A percentile compares a stretch with the other conserved stretches of the same genome.
These are phyloP conservation scores for Pseudachorutes palmiensis DNA, from an alignment of 1,140 invertebrate genomes.

Conservation along the genomic window DNA sequence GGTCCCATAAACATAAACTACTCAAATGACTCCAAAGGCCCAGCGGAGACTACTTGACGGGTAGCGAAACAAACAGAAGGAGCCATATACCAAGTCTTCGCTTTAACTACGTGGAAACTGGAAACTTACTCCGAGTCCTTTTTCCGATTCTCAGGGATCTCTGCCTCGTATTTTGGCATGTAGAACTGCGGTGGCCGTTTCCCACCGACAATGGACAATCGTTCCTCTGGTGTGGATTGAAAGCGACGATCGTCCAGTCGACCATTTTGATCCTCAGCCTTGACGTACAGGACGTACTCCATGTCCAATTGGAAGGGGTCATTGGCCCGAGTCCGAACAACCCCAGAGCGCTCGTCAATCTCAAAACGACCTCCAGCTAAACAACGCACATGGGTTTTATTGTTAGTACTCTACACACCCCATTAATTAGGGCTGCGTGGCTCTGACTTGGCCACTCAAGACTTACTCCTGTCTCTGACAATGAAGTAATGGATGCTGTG, in stretches of 20 bases:
- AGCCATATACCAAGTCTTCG: not conserved
- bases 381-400: conserved; percentile 14
- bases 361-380: conserved; percentile 67
- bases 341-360: conserved; percentile 83
- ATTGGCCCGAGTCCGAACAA: conserved; percentile 80
- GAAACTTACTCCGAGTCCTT: conserved; percentile 90
- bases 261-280: conserved; percentile 90
- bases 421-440: too few relatives aligned
- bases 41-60: not conserved
- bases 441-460: conserved; percentile 15
- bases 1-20: conserved; percentile 10
- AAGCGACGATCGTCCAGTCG: conserved; percentile 76
- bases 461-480: conserved; percentile 70
- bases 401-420: conserved; percentile 13
- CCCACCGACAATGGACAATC: conserved; percentile 84
- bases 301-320: conserved; percentile 89
- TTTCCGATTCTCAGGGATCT: conserved; percentile 90
- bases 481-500: conserved; percentile 94
- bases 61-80: not conserved
- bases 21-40: too few relatives aligned
- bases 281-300: conserved; percentile 92
- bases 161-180: conserved; percentile 82
- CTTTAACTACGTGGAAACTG: too few relatives aligned
- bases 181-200: conserved; percentile 91
- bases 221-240: conserved; percentile 82